phyloP scores from a whole-genome alignment of 1,140 invertebrate genomes.

The Neodiprion lecontei region DNA sequence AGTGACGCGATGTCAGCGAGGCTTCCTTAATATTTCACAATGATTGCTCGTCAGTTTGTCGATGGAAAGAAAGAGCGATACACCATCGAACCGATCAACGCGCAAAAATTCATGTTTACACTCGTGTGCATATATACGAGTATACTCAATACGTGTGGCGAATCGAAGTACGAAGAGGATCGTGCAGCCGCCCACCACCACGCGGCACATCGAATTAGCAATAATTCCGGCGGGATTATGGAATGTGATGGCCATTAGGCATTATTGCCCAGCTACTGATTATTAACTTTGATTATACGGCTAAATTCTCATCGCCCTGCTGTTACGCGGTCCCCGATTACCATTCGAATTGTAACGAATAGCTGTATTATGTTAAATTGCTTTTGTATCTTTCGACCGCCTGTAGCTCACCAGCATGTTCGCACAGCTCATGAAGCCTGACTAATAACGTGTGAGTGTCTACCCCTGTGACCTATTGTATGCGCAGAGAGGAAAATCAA shows the following conservation, averaged over 20 bases:
- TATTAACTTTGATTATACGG: constrained; percentile 7
- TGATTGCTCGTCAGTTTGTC: no score
- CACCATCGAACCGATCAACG: no score
- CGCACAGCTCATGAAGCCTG: neutral
- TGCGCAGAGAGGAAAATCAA: no score
- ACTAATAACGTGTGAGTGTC: neutral
- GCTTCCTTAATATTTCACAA: no score
- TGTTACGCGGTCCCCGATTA: neutral
- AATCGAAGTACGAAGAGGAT: neutral
- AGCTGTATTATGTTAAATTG: constrained; percentile 2
- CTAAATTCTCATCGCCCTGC: neutral
- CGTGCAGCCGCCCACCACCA: neutral
- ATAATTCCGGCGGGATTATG: neutral
- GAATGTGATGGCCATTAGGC: neutral
- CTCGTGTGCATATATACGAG: neutral
- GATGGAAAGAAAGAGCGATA: no score
- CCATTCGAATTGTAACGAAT: neutral
- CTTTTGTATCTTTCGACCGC: neutral
- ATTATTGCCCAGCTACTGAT: constrained; percentile 2
- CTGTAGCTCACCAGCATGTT: neutral
- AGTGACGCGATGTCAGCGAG: no score
- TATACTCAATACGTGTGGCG: neutral
- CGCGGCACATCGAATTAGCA: neutral
- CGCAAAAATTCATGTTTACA: no score
- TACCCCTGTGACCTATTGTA: no score